Evolutionary conservation across 2,797 vertebrate species (phyloP), one percentile per base, ranked within the genome.

Genomic region (Lutjanus campechanus): DNA sequence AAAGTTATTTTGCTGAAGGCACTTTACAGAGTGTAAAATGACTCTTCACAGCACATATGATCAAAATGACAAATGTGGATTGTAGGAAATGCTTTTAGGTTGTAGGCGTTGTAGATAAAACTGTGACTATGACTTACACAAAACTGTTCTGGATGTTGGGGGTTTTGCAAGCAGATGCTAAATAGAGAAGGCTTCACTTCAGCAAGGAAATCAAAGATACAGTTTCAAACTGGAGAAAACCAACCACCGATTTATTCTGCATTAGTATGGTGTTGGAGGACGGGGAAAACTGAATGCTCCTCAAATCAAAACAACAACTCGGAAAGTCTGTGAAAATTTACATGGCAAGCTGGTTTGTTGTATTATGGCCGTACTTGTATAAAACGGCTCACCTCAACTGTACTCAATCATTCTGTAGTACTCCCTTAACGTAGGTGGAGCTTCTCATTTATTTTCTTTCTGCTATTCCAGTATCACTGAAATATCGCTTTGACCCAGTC

Each of bases 141-240:
- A 75, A 4, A 12, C 22, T 3, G 53, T 36, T 61, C 22, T n/a
- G 46, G 19, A 59, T 67, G 8, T 58, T 51, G 1, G 3, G 67
- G 58, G 36, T 6, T 63, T 70, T 76, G 19, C 17, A 25, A 49
- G 13, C 20, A 60, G 63, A 73, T 17, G 44, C 12, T 75, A 40
- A 62, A 8, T 40, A 8, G 62, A 51, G 58, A 63, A 71, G 40
- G 19, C 19, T n/a, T 62, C 11, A 40, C 41, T 49, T 73, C 11
- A 58, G 41, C 4, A 44, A 20, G 53, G 13, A 65, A 65, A 53
- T 61, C 41, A 77, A 16, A 71, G 20, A n/a, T 20, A 3, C 2
- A 12, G 16, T 47, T 54, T 62, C 6, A 46, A 19, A 19, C 8
- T 17, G 19, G 22, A 17, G 1, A 61, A 69, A 11, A 70, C 47